Evolutionary conservation across 2,888 invertebrate genomes (phyloP), one percentile per base, ranked within the genome.

Genomic region (Hydrotaea diabolus): DNA sequence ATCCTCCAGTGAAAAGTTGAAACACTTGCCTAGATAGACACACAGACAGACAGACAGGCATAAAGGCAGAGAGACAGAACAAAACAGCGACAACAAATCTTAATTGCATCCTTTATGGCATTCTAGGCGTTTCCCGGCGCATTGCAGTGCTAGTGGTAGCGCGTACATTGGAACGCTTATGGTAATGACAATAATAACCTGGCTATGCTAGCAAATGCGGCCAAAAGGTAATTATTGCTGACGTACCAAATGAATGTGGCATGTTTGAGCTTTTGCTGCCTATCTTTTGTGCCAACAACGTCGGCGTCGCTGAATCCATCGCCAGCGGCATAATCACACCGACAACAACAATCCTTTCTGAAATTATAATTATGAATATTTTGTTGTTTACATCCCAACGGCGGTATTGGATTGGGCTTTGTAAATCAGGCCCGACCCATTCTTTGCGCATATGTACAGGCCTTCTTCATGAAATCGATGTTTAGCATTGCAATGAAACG

Each of bases 61-160:
- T 9, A 7, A 55, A 19, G 17, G 15, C 55, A 55, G 19, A 1
- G 8, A 55, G 21, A 9, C 26, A 26, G 13, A 13, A 9, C 15
- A 31, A 31, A 31, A 31, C 9, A 43, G 9, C 43, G 15, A 43
- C 5, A 66, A 66, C 66, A 66, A 66, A 66, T 19, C 66, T 19
- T 66, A 66, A 66, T 66, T 66, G 43, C 66, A 66, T 66, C 66
- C 66, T 66, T 43, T 66, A 66, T 43, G 66, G 39, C 66, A 36
- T 66, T 43, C 43, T 43, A 66, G 66, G 19, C 21, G 8, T 66
- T 66, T 66, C 43, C 66, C 66, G 66, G 66, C 43, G 66, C 66
- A 66, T 26, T 66, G 66, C 66, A 66, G 66, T 66, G 66, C 1
- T 21, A 19, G 57, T 57, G 23, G 57, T 13, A 57, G 8, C 8